Percentiles rank a stretch among this genome's conserved stretches.
Evolutionary conservation across 1,140 invertebrate genomes (phyloP).

Genomic region (Bathynomus jamesi): DNA sequence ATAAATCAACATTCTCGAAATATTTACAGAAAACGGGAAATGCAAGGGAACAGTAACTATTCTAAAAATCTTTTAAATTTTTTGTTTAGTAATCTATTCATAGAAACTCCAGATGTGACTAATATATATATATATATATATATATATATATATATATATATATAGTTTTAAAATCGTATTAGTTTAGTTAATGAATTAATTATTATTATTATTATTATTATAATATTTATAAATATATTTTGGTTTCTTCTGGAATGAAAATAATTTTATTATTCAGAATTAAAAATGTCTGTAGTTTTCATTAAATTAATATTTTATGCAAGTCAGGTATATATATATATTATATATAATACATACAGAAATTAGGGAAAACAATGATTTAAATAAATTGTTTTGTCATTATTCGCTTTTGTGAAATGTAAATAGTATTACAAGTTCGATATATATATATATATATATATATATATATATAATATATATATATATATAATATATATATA

Average conservation of each 20-base stretch:
- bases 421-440: background rate
- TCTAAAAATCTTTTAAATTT: too few relatives aligned
- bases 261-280: background rate
- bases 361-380: background rate
- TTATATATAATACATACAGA: background rate
- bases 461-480: background rate
- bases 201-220: background rate
- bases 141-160: background rate
- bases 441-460: background rate
- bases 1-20: too few relatives aligned
- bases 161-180: background rate
- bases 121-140: background rate
- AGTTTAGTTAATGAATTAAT: background rate
- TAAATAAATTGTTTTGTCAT: background rate
- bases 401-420: too few relatives aligned
- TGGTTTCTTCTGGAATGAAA: background rate
- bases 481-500: background rate
- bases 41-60: too few relatives aligned
- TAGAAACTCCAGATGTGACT: too few relatives aligned
- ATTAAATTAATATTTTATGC: background rate
- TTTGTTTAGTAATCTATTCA: too few relatives aligned
- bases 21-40: too few relatives aligned
- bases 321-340: background rate
- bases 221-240: background rate
- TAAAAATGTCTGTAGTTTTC: too few relatives aligned